Percentiles rank a stretch among this genome's conserved stretches.
Conservation (phyloP, 2,888 invertebrate species). For the Polymixis lichenea region DNA sequence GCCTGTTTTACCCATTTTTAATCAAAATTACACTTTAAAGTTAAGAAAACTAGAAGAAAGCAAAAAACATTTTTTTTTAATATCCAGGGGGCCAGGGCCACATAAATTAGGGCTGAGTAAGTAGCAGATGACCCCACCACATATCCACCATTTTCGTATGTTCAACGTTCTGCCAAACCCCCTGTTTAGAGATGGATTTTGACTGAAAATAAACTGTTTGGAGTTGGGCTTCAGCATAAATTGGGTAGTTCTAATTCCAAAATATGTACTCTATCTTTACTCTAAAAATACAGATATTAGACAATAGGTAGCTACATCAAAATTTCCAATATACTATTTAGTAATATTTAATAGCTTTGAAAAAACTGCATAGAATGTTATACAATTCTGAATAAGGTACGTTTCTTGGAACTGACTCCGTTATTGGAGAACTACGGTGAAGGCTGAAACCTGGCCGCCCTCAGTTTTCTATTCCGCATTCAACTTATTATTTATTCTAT, state of each 20-base stretch:
- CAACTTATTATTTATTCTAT: conserved; percentile 53
- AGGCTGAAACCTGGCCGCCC: conserved; percentile 46
- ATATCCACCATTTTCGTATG: no score
- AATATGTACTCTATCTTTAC: neutral
- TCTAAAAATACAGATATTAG: neutral
- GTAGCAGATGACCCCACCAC: no score
- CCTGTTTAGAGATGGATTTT: neutral
- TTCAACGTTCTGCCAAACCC: no score
- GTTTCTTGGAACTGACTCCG: conserved; percentile 35
- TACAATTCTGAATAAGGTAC: conserved; percentile 32
- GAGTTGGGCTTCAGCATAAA: neutral
- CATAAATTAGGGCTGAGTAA: no score
- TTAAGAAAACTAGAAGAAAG: no score
- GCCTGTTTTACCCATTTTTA: no score
- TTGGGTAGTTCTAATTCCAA: neutral
- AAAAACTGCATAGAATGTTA: conserved; percentile 22
- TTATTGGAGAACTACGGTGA: conserved; percentile 55
- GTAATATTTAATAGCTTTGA: conserved; percentile 7
- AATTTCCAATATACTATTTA: neutral
- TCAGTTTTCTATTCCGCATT: conserved; percentile 41
- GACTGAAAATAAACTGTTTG: neutral
- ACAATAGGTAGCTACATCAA: neutral
- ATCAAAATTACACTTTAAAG: no score
- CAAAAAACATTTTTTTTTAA: no score
- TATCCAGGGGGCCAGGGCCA: no score